A percentile compares a stretch with the other conserved stretches of the same genome.
Evolutionary conservation across 2,797 vertebrate genomes (phyloP).

Genomic region (Toxotes lorentzi): DNA sequence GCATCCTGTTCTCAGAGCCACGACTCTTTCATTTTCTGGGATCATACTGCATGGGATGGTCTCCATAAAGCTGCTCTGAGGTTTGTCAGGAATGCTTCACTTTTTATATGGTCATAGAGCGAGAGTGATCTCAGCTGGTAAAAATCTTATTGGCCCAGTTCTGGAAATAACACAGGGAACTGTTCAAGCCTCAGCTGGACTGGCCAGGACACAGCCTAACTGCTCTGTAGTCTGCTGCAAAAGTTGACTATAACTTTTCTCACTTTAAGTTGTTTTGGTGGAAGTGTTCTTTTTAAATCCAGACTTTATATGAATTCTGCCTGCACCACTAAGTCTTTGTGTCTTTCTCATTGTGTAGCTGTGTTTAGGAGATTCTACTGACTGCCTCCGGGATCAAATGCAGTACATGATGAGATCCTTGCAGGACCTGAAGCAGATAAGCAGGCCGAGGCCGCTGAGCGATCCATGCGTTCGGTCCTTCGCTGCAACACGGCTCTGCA

Average conservation of each 20-base stretch:
- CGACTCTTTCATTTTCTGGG: slow-evolving; percentile 46
- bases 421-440: slow-evolving; percentile 86
- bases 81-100: slow-evolving; percentile 68
- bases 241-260: neutral
- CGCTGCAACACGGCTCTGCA: slow-evolving; percentile 76
- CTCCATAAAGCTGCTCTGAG: slow-evolving; percentile 69
- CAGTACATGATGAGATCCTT: slow-evolving; percentile 86
- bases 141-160: slow-evolving; percentile 70
- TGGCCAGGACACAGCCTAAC: slow-evolving; percentile 13
- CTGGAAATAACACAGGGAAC: slow-evolving; percentile 59
- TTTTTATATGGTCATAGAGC: slow-evolving; percentile 59
- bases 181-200: slow-evolving; percentile 34
- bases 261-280: slow-evolving; percentile 8
- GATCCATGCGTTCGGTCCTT: slow-evolving; percentile 75
- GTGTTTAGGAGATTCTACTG: slow-evolving; percentile 87
- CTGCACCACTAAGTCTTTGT: slow-evolving; percentile 60
- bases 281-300: slow-evolving; percentile 16
- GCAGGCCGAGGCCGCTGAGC: slow-evolving; percentile 75
- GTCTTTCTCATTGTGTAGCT: slow-evolving; percentile 79
- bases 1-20: slow-evolving; percentile 70
- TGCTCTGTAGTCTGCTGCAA: slow-evolving; percentile 9
- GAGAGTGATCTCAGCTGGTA: slow-evolving; percentile 77
- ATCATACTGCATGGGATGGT: slow-evolving; percentile 37
- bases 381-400: slow-evolving; percentile 85
- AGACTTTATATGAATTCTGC: neutral